Conservation (phyloP, 2,888 invertebrate species). For the Mythimna pallens region DNA sequence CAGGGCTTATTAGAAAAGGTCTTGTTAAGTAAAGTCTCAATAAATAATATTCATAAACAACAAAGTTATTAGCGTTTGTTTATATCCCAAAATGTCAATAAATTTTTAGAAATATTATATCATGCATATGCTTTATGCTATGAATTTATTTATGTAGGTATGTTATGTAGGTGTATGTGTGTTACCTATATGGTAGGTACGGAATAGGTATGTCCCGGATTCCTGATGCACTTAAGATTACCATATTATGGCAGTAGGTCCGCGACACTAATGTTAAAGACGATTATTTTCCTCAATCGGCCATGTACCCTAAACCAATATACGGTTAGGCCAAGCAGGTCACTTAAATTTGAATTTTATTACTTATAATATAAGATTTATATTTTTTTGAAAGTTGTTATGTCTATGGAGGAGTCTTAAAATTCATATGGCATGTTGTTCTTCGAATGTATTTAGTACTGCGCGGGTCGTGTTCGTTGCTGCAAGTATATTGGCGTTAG, state of each 20-base stretch:
- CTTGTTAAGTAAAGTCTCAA: no score
- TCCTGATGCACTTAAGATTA: slow-evolving; percentile 3
- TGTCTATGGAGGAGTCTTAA: slow-evolving; percentile 30
- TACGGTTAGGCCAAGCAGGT: slow-evolving; percentile 29
- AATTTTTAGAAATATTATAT: no score
- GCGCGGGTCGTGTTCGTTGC: slow-evolving; percentile 28
- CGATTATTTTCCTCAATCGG: slow-evolving; percentile 41
- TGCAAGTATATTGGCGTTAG: slow-evolving; percentile 27
- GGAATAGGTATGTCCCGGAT: background rate
- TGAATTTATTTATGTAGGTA: background rate
- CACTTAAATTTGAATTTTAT: slow-evolving; percentile 18
- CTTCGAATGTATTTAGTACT: slow-evolving; percentile 37
- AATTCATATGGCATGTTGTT: slow-evolving; percentile 41
- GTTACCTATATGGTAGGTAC: no score
- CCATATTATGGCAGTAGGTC: slow-evolving; percentile 30
- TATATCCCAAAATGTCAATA: no score
- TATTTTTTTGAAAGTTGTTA: slow-evolving; percentile 7
- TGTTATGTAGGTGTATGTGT: background rate
- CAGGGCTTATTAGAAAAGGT: no score
- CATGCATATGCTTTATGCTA: no score
- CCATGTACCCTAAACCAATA: slow-evolving; percentile 23
- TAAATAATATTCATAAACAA: no score
- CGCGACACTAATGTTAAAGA: slow-evolving; percentile 40
- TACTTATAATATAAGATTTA: background rate
- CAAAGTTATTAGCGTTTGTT: no score